Base-by-base conservation (phyloP, 2,888 invertebrate genomes). In the Diarsia mendica region DNA sequence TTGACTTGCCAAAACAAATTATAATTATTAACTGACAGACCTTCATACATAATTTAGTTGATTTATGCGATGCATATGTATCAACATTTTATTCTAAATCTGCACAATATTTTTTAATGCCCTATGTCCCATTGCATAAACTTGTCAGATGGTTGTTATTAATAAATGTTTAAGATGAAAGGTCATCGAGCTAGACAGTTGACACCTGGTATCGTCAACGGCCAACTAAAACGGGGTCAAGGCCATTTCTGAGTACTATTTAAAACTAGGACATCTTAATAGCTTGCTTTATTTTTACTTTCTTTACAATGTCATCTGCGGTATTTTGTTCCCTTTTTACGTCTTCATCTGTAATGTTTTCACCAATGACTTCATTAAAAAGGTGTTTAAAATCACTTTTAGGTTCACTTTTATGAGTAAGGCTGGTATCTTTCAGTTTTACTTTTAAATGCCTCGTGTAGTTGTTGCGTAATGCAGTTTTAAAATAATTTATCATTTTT, bases 211-310 rank as follows among this genome's bases (percentile, higher is more conserved):
- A 89, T 88, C 84, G 82, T 84, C 87, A 89, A 88, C 87, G 90
- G 94, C 94, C 94, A 94, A 95, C 87, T 90, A 88, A 88, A 95
- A 91, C 91, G 92, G 89, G 95, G 96, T 96, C 95, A 95, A 95
- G 95, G 95, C 93, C 95, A 95, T 93, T 90, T 91, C 89, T 91
- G 85, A 91, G 85, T 87, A 90, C 91, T 94, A 93, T 92, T 77
- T 92, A 92, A 94, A 93, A 93, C 88, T 89, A 90, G 89, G 85
- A 53, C 89, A 90, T 83, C 85, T 88, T 73, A 84, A 83, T 82
- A 82, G 79, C 77, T 67, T 72, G 72, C 82, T 75, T 85, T 88
- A 87, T 90, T 89, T 89, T 88, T 79, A 86, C 85, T 86, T 88
- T 89, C 82, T 82, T 75, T 73, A 71, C 79, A 79, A 81, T 83